A percentile compares a stretch with the other conserved stretches of the same genome.
These are phyloP conservation scores for Procambarus clarkii DNA, from an alignment of 1,140 invertebrate genomes.

Conservation along the genomic window DNA sequence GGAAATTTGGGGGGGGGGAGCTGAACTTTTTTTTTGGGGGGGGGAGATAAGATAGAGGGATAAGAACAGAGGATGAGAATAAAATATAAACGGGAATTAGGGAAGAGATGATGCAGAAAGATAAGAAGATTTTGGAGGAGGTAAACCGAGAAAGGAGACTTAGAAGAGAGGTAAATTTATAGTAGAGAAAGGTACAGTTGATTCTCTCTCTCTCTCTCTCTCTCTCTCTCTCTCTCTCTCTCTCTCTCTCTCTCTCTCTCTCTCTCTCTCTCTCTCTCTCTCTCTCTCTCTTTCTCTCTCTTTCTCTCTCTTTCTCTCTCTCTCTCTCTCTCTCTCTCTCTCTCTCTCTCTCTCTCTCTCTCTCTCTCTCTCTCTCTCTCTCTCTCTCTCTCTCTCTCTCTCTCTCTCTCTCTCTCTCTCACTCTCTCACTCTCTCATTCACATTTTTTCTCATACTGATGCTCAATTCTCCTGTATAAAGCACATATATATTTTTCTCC, in stretches of 20 bases:
- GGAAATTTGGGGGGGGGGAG: background rate
- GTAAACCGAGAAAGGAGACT: background rate
- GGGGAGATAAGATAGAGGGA: constrained; percentile 8
- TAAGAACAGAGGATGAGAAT: background rate
- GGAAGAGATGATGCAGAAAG: background rate
- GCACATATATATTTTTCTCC: too few relatives aligned
- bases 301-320: constrained; percentile 13
- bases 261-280: constrained; percentile 24
- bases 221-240: background rate
- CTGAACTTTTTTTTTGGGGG: too few relatives aligned
- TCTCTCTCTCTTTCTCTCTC: constrained; percentile 26
- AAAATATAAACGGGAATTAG: background rate
- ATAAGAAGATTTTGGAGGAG: background rate
- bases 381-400: too few relatives aligned
- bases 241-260: constrained; percentile 33
- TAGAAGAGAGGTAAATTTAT: too few relatives aligned
- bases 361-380: too few relatives aligned
- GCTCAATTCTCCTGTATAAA: too few relatives aligned
- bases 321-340: too few relatives aligned
- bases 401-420: too few relatives aligned
- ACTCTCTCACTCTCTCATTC: background rate
- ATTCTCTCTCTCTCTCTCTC: too few relatives aligned
- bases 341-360: too few relatives aligned
- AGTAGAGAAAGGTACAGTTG: too few relatives aligned
- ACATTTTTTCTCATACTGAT: too few relatives aligned